Base-by-base conservation (phyloP, 2,797 vertebrate species). In the Australoheros facetus region DNA sequence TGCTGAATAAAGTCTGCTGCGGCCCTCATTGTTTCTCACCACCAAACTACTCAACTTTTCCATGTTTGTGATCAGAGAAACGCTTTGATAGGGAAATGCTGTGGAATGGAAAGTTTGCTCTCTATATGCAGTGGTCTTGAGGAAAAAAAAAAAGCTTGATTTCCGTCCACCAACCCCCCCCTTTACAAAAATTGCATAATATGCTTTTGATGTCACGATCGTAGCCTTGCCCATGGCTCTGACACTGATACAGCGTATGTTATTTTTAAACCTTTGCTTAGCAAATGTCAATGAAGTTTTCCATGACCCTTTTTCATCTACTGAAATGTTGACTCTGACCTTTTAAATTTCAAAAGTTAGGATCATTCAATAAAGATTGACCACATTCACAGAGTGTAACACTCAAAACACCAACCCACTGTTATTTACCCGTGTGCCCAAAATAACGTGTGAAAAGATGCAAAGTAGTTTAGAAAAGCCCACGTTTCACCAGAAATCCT, bases 221-320 rank as follows among this genome's bases (percentile, higher is more conserved):
- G 89, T 85, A 87, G 89, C 80, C 78, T 88, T 84, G 91, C 93
- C 91, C 83, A 73, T 89, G 90, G 91, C 86, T 90, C 85, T 89
- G 88, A 86, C 92, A 93, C 87, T 91, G 87, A 93, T 90, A 87
- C 86, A 86, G 85, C 4, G 62, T 83, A 79, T 85, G 94, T 93
- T 96, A 95, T 95, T 95, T 96, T 95, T 93, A 95, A 94, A 94
- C 93, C 87, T 85, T 91, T 90, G 89, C 87, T 82, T 80, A 83
- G 87, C 82, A 91, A 94, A 93, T 93, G 89, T 95, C 94, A 93
- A 92, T 95, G 87, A 86, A 89, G 91, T 93, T 95, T 94, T 95
- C 93, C 93, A 92, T 93, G 86, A 88, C 85, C 93, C 62, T 84
- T 85, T 94, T 90, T 91, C 83, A 89, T 90, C 80, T 88, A 71